Evolutionary conservation across 2,113 vertebrate genomes (phyloP), one percentile per base, ranked within the genome.

Genomic region (Charadrius vociferus): DNA sequence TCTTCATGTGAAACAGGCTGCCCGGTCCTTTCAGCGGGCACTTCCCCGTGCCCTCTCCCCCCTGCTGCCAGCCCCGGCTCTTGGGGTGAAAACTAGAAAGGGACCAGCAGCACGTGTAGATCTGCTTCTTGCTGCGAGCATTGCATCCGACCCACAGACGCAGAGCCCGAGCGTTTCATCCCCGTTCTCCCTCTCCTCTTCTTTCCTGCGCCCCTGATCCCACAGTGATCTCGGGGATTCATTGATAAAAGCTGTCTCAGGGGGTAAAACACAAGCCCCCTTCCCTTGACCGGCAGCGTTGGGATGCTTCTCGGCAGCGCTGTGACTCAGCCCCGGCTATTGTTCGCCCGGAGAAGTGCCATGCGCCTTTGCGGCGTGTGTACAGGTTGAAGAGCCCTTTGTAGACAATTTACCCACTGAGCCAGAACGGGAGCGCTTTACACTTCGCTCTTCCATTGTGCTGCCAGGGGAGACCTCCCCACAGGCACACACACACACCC

Each of bases 351-450:
- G 36, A 91, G 53, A 58, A 78, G 75, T 43, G 70, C 53, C 47
- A 8, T 24, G 55, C 2, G 7, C 45, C 81, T 86, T 21, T 14
- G 49, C 5, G 0, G 49, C 0, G 3, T 8, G 5, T 2, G 2
- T 43, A 43, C n/a, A 3, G 26, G 14, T 30, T 92, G 81, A 63
- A 86, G 70, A 74, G 55, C n/a, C 43, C 72, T 70, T 65, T 59
- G 66, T 14, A 74, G 71, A 32, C 21, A 23, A 49, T 86, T 81
- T 37, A 47, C 43, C 49, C 81, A 32, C 4, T 0, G 1, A 92
- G 68, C 12, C 72, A 75, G 32, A 78, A 66, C 0, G 0, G 52
- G 34, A 67, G 32, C 3, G 0, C 39, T 55, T 82, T 41, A 87
- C 34, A 67, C 52, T 83, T 92, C 47, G 72, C 56, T 75, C 55